These are phyloP conservation scores for Watsonalla cultraria DNA, from an alignment of 2,888 invertebrate species.

Conservation along the genomic window DNA sequence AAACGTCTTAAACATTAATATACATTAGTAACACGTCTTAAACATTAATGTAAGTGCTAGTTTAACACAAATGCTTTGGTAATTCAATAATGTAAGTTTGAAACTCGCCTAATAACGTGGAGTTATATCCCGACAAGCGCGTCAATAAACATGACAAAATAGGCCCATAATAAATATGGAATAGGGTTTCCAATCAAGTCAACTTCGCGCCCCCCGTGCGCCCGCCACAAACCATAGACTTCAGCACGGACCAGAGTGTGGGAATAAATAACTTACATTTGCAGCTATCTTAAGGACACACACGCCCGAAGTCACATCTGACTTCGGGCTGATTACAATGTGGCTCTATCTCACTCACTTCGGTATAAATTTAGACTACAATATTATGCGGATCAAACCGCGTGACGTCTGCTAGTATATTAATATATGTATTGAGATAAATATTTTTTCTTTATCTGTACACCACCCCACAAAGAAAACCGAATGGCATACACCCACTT, in stretches of 20 bases:
- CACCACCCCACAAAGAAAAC: too few species aligned
- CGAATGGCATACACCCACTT: too few species aligned
- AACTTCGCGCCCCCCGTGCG: slow-evolving; percentile 58
- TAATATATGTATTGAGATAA: too few species aligned
- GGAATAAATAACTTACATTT: slow-evolving; percentile 10
- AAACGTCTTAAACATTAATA: too few species aligned
- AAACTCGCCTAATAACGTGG: slow-evolving; percentile 38
- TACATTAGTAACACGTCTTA: neutral
- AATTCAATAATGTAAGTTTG: slow-evolving; percentile 36
- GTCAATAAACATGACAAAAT: slow-evolving; percentile 74
- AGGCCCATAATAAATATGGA: slow-evolving; percentile 76
- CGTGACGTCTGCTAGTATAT: too few species aligned
- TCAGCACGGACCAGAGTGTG: slow-evolving; percentile 28
- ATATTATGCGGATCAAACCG: too few species aligned
- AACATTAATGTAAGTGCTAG: slow-evolving; percentile 1
- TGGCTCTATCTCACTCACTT: too few species aligned
- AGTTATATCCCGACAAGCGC: slow-evolving; percentile 47
- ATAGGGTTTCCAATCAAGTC: slow-evolving; percentile 76
- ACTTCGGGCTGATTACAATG: too few species aligned
- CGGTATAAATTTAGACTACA: too few species aligned
- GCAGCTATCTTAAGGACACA: neutral
- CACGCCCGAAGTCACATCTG: too few species aligned
- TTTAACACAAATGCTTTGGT: slow-evolving; percentile 19
- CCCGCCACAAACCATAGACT: slow-evolving; percentile 44
- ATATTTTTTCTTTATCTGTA: too few species aligned